Evolutionary conservation across 2,797 vertebrate genomes (phyloP).

Genomic region (Cottoperca gobio): DNA sequence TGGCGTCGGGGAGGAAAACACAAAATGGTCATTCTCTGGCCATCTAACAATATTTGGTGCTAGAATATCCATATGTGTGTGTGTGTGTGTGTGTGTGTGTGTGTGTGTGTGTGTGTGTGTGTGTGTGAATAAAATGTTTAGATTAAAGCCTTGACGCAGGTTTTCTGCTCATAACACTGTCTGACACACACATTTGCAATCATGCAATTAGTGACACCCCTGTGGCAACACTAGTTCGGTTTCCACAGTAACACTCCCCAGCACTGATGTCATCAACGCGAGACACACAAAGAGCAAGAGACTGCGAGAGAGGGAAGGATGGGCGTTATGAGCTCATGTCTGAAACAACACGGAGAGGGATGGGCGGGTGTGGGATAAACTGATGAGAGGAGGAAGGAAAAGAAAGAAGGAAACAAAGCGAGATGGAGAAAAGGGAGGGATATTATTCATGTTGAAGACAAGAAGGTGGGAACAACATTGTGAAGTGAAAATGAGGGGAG

Average conservation of each 20-base stretch:
- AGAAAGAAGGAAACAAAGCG: slow-evolving; percentile 13
- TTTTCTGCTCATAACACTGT: not conserved
- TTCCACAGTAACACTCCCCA: slow-evolving; percentile 76
- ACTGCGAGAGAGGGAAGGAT: slow-evolving; percentile 33
- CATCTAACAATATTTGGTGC: slow-evolving; percentile 36
- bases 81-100: not conserved
- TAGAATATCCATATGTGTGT: no score
- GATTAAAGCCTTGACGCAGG: slow-evolving; percentile 13
- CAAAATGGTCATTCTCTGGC: slow-evolving; percentile 20
- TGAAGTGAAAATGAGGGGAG: slow-evolving; percentile 10
- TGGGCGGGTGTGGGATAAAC: slow-evolving; percentile 30
- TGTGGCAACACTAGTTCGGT: slow-evolving; percentile 56
- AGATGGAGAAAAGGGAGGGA: not conserved
- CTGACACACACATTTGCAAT: slow-evolving; percentile 47
- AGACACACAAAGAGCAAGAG: slow-evolving; percentile 74
- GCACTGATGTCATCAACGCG: slow-evolving; percentile 73
- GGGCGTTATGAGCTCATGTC: slow-evolving; percentile 74
- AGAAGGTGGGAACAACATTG: slow-evolving; percentile 6
- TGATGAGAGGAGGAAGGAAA: not conserved
- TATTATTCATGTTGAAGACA: slow-evolving; percentile 22
- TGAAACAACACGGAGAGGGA: slow-evolving; percentile 40
- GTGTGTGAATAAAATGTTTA: not conserved
- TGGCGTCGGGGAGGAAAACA: slow-evolving; percentile 14
- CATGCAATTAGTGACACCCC: slow-evolving; percentile 69
- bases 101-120: not conserved